Conservation (phyloP, 2,113 vertebrate species). For the Thryonomys swinderianus region DNA sequence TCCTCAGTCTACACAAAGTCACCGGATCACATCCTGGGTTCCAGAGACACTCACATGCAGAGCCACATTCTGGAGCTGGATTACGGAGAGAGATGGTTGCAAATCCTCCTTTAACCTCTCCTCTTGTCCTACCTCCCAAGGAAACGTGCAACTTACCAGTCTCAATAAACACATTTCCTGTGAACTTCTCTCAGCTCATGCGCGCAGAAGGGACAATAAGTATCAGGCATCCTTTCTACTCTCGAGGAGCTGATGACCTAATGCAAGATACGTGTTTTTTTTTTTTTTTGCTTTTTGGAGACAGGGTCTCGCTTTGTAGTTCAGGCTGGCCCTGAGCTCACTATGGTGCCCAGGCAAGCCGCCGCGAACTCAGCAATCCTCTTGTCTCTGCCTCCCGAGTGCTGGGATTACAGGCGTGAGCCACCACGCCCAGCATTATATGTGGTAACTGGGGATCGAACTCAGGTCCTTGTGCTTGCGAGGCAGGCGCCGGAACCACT, state of each 20-base stretch:
- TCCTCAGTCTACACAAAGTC: not conserved
- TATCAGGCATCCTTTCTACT: not conserved
- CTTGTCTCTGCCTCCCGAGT: too few relatives aligned
- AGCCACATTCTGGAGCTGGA: not conserved
- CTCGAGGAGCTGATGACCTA: not conserved
- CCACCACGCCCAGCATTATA: too few relatives aligned
- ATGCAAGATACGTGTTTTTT: not conserved
- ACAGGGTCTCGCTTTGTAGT: too few relatives aligned
- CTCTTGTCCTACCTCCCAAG: not conserved
- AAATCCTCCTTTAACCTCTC: not conserved
- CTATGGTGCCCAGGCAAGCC: too few relatives aligned
- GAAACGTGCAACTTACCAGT: not conserved
- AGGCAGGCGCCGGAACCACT: too few relatives aligned
- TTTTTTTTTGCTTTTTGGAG: too few relatives aligned
- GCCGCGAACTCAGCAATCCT: too few relatives aligned
- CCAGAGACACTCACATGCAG: not conserved
- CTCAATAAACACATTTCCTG: not conserved
- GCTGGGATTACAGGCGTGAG: too few relatives aligned
- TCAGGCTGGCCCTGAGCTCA: too few relatives aligned
- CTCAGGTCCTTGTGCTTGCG: too few relatives aligned
- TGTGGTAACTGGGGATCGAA: too few relatives aligned
- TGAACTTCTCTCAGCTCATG: not conserved
- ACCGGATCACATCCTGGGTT: not conserved
- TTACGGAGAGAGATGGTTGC: not conserved
- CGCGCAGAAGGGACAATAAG: not conserved